Base-by-base conservation (phyloP, 2,113 vertebrate species). In the Limanda limanda region DNA sequence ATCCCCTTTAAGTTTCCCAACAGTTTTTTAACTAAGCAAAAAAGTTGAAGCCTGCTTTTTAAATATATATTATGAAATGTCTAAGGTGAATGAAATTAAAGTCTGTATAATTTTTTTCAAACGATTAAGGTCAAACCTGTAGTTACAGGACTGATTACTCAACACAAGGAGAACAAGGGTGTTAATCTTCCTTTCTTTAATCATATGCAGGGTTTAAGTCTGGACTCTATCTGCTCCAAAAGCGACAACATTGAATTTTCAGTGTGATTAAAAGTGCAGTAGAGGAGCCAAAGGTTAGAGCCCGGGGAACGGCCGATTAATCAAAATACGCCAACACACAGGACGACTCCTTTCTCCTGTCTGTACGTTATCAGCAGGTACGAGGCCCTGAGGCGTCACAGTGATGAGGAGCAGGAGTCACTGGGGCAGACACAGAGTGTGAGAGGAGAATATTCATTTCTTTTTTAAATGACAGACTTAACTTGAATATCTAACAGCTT, bases 191-290 rank as follows among this genome's bases (percentile, higher is more conserved):
- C 61, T 67, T 47, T 67, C 23, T 75, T 65, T 70, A 78, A 79
- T 83, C 58, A 69, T 71, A 73, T 27, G 40, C 62, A 79, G 80
- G 84, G 51, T 85, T 88, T 83, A 71, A 75, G 75, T 82, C 71
- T 78, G 63, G 17, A 65, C 67, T 69, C 59, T 45, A 75, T 85
- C 75, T 27, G 45, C 8, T 56, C 48, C 54, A 42, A 64, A 81
- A 2, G 15, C 5, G 2, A 77, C 63, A 70, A 78, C 86, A 88
- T 82, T 15, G 1, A 42, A 88, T 80, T 84, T 88, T 85, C 55
- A 70, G 54, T 66, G 69, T 56, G 75, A 91, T 88, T 78, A 88
- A 85, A 51, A 84, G 67, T 58, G 59, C 3, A 69, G 40, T 17
- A 57, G 42, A 0, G 51, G 54, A 78, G 86, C 51, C 68, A 87